phyloP scores from a whole-genome alignment of 2,888 invertebrate species.

The Notodonta ziczac region DNA sequence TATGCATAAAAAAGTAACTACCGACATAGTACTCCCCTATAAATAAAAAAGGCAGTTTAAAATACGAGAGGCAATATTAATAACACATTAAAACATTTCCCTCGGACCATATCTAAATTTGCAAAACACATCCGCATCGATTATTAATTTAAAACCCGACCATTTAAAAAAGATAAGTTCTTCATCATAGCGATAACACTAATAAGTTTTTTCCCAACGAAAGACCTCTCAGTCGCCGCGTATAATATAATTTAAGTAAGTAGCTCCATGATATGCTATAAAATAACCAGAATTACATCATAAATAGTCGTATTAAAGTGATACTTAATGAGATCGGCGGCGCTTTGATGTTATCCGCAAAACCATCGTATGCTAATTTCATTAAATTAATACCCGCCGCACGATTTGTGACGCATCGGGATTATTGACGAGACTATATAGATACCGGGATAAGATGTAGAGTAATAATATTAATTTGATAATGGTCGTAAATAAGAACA shows the following conservation, averaged over 20 bases:
- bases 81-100: too few relatives aligned
- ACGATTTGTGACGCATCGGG: constrained; percentile 44
- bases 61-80: too few relatives aligned
- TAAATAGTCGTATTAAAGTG: constrained; percentile 55
- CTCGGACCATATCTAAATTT: neutral
- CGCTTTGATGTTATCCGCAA: constrained; percentile 46
- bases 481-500: constrained; percentile 29
- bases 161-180: constrained; percentile 23
- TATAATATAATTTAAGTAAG: constrained; percentile 45
- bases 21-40: too few relatives aligned
- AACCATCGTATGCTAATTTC: constrained; percentile 55
- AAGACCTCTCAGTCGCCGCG: constrained; percentile 18
- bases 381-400: constrained; percentile 48
- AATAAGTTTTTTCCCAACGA: constrained; percentile 27
- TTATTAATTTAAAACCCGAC: constrained; percentile 14
- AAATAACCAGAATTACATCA: constrained; percentile 45
- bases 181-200: constrained; percentile 24
- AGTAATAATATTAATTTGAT: constrained; percentile 31
- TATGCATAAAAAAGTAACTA: too few relatives aligned
- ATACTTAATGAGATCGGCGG: constrained; percentile 44
- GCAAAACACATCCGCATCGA: constrained; percentile 10
- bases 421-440: constrained; percentile 41
- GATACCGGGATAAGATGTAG: constrained; percentile 19
- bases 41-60: too few relatives aligned
- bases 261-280: constrained; percentile 43